These are phyloP conservation scores for Aelia acuminata DNA, from an alignment of 2,888 invertebrate genomes.

Conservation along the genomic window DNA sequence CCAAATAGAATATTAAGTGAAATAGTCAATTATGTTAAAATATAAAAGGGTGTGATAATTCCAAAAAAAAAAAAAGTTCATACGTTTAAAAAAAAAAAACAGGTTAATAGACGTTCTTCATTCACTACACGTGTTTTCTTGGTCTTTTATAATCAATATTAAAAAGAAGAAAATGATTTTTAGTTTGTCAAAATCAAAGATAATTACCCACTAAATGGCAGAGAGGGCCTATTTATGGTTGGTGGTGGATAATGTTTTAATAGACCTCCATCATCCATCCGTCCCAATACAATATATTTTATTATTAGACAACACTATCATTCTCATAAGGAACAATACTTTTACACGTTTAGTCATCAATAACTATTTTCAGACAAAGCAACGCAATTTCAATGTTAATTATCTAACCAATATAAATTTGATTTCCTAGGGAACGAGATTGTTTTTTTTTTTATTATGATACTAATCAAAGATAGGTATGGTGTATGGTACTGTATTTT, in stretches of 20 bases:
- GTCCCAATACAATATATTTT: background rate
- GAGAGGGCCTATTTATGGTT: slow-evolving; percentile 22
- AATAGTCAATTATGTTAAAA: background rate
- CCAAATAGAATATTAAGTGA: background rate
- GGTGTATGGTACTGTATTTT: too few relatives aligned
- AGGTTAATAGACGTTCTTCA: background rate
- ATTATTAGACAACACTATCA: background rate
- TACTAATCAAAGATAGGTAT: background rate
- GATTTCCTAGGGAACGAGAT: background rate
- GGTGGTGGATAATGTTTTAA: slow-evolving; percentile 34
- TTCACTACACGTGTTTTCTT: background rate
- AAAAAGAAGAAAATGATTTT: background rate
- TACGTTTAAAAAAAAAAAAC: background rate
- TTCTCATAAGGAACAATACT: background rate
- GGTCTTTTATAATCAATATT: background rate
- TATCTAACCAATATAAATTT: too few relatives aligned
- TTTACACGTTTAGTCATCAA: background rate
- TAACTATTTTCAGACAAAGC: background rate
- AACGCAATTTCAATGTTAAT: too few relatives aligned
- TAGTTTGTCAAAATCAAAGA: background rate
- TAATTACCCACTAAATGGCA: background rate
- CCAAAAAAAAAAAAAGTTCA: background rate
- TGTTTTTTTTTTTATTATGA: background rate
- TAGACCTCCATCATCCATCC: slow-evolving; percentile 3
- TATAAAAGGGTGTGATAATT: background rate